Evolutionary conservation across 2,113 vertebrate genomes (phyloP), one percentile per base, ranked within the genome.

Genomic region (Clarias gariepinus): DNA sequence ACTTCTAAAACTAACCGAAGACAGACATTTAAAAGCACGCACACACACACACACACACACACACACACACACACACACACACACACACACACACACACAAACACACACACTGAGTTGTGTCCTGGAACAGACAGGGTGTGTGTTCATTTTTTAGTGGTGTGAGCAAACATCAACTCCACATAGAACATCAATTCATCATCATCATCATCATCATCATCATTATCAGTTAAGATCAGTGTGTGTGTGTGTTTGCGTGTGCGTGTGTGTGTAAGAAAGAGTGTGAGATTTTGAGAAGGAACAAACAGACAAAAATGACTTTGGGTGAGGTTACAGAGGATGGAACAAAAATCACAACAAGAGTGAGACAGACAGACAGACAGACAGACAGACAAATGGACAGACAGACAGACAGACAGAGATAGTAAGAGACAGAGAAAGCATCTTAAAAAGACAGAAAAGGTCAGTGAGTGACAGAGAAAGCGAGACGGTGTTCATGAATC

Each of bases 181-280:
- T 30, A 61, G 9, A 36, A 81, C 28, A 81, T 58, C 4, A 16
- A 81, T 81, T 60, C 30, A 81, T 81, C 78, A 76, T 79, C 41
- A 52, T 81, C 74, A 78, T 28, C 47, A 77, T 55, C 74, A 53
- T 58, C 68, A 84, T 55, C 55, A 60, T 80, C 77, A 58, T 85
- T 21, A 60, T 80, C 16, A 80, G 9, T 16, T 60, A 60, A 61
- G 52, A 79, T 79, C 53, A 25, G 47, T 19, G 25, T 78, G 76
- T 78, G 9, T 77, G 41, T 30, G 52, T 18, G 76, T 78, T 52
- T 55, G 47, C 18, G 53, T 79, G 21, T 52, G 30, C 10, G 41
- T 53, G 74, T 23, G 33, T 76, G 4, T 41, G 69, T 36, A 19
- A 21, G 16, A 25, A 53, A 9, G 82, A 33, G 9, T 18, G 66